These are phyloP conservation scores for Tenthredo livida DNA, from an alignment of 2,888 invertebrate species.

Conservation along the genomic window DNA sequence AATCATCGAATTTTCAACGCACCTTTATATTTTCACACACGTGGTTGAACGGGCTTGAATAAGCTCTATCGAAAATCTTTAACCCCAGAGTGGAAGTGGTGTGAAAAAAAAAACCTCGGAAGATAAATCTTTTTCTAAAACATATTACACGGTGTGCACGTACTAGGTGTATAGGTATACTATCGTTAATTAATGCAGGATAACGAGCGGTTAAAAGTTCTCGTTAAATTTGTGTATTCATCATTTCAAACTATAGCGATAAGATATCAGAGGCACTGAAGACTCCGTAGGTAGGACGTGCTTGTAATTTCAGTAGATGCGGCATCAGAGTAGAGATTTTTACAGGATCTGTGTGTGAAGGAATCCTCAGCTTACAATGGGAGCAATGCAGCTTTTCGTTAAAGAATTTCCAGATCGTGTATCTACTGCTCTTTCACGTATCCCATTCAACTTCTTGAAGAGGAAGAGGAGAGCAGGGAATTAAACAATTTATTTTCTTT, in stretches of 20 bases:
- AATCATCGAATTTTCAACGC: not conserved
- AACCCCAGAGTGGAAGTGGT: not conserved
- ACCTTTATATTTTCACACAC: constrained; percentile 4
- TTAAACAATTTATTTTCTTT: not conserved
- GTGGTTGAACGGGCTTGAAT: not conserved
- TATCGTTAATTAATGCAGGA: too few relatives aligned
- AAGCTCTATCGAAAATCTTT: not conserved
- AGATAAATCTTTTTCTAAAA: not conserved
- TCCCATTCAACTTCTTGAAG: not conserved
- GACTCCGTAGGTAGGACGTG: not conserved
- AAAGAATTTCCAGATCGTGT: not conserved
- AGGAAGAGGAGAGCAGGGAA: not conserved
- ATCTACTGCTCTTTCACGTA: not conserved
- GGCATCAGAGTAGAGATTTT: not conserved
- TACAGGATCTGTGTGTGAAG: not conserved
- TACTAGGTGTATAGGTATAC: not conserved
- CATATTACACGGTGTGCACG: not conserved
- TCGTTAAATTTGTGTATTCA: not conserved
- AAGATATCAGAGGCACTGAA: not conserved
- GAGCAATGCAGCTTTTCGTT: not conserved
- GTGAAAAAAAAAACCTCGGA: not conserved
- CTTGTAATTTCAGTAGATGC: not conserved
- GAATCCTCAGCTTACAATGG: not conserved
- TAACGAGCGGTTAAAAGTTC: not conserved
- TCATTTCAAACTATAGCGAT: not conserved